Evolutionary conservation across 1,140 invertebrate genomes (phyloP), one percentile per base, ranked within the genome.

Genomic region (Heliconius nattereri): DNA sequence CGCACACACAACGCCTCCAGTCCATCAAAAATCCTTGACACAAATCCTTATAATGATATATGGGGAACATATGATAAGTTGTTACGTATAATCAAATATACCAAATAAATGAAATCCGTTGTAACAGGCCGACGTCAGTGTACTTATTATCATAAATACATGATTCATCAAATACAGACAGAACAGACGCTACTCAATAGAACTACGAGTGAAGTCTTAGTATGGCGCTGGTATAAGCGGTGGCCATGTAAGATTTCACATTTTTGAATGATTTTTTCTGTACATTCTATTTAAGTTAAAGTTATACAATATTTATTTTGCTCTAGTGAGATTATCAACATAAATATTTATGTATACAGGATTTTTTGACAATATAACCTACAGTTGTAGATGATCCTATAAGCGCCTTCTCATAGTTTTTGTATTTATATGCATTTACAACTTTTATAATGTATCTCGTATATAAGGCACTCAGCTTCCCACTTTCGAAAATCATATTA

Each of bases 71-170:
- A 52, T 54, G 52, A 54, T 54, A 54, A 54, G 2, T n/a, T 23
- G 54, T n/a, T 57, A 23, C 23, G n/a, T 57, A 7, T 57, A 2
- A 57, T 11, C 20, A 9, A n/a, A 57, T 52, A 20, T 52, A 52
- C 5, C 49, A 20, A 52, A 57, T 57, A 57, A 57, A 57, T 57
- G 2, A 57, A 57, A 57, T 57, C 3, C 7, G 7, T 23, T 57
- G 54, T 57, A 57, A 57, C 8, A 23, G 20, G n/a, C 54, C n/a
- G n/a, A 57, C 54, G n/a, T n/a, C 3, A 35, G 7, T 40, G 71
- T 72, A 71, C 37, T 23, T 49, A 78, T 78, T 78, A 73, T 45
- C 76, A 78, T 77, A 77, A 35, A 77, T 37, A 32, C 49, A 37
- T 60, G 20, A 60, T 35, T 20, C 29, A 75, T 75, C 40, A 57